phyloP scores from a whole-genome alignment of 2,888 invertebrate species.

The Cheilosia variabilis region DNA sequence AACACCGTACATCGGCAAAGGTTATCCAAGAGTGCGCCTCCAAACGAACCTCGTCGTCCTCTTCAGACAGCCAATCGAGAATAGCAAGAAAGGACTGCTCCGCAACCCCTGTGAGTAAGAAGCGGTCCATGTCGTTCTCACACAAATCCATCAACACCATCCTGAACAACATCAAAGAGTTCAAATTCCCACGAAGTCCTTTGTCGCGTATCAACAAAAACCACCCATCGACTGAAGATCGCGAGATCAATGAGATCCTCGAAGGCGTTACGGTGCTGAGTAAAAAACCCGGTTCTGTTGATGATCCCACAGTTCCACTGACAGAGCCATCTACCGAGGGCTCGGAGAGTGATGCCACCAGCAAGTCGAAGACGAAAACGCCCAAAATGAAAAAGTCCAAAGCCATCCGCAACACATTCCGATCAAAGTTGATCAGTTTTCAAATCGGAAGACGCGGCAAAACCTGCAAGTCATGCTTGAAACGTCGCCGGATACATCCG shows the following conservation, averaged over 20 bases:
- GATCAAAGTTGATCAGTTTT: conserved; percentile 81
- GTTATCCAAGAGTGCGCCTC: conserved; percentile 75
- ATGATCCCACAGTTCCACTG: conserved; percentile 19
- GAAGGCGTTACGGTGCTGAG: conserved; percentile 65
- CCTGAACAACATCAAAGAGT: conserved; percentile 81
- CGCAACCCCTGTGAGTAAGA: conserved; percentile 76
- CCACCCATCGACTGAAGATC: conserved; percentile 76
- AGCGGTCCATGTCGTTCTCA: conserved; percentile 82
- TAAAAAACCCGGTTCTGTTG: conserved; percentile 45
- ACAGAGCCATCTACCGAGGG: conserved; percentile 58
- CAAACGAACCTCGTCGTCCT: conserved; percentile 81
- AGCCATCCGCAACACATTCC: conserved; percentile 82
- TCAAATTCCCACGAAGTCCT: conserved; percentile 81
- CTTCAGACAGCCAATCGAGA: conserved; percentile 80
- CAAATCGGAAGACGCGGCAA: conserved; percentile 79
- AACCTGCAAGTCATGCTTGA: conserved; percentile 82
- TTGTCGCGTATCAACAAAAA: conserved; percentile 77
- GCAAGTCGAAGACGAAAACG: conserved; percentile 81
- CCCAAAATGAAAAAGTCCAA: conserved; percentile 83
- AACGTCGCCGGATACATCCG: conserved; percentile 82
- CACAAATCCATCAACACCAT: conserved; percentile 82
- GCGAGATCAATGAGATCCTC: conserved; percentile 68
- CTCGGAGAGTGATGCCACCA: conserved; percentile 61
- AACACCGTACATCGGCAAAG: conserved; percentile 59
- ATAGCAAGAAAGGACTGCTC: conserved; percentile 68